Evolutionary conservation across 1,140 invertebrate species (phyloP).

Genomic region (Oryzaephilus surinamensis): DNA sequence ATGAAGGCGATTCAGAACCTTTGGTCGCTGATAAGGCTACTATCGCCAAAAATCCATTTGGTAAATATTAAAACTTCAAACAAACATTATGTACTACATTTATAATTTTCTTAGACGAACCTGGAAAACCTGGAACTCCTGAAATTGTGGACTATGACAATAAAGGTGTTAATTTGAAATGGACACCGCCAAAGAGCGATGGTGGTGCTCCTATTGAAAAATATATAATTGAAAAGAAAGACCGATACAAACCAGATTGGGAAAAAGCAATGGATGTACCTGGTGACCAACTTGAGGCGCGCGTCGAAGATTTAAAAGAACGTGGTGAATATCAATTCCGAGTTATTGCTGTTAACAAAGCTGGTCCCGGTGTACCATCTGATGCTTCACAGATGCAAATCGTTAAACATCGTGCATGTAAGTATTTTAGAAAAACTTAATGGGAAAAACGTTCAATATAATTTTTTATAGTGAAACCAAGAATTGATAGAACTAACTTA

Average conservation of each 20-base stretch:
- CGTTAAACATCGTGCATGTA: conserved; percentile 79
- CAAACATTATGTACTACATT: neutral
- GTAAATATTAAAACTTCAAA: conserved; percentile 41
- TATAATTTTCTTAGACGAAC: conserved; percentile 49
- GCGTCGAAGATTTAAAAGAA: conserved; percentile 80
- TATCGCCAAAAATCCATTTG: conserved; percentile 94
- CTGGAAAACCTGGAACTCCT: conserved; percentile 80
- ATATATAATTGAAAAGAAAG: conserved; percentile 97
- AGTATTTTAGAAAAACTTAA: conserved; percentile 36
- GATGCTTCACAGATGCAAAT: conserved; percentile 87
- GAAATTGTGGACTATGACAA: conserved; percentile 89
- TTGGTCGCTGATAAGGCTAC: conserved; percentile 72
- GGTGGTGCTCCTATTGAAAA: conserved; percentile 93
- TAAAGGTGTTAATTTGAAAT: conserved; percentile 87
- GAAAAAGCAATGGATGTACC: conserved; percentile 69
- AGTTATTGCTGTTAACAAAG: conserved; percentile 92
- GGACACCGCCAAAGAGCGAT: conserved; percentile 82
- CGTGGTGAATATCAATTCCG: conserved; percentile 91
- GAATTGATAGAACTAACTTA: conserved; percentile 89
- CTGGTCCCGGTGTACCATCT: conserved; percentile 85
- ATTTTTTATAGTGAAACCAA: conserved; percentile 74
- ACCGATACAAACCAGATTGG: conserved; percentile 70
- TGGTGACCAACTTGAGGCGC: conserved; percentile 63
- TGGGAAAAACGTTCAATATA: conserved; percentile 6
- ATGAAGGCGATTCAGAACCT: conserved; percentile 92